phyloP scores from a whole-genome alignment of 2,797 vertebrate species.

The Vultur gryphus region DNA sequence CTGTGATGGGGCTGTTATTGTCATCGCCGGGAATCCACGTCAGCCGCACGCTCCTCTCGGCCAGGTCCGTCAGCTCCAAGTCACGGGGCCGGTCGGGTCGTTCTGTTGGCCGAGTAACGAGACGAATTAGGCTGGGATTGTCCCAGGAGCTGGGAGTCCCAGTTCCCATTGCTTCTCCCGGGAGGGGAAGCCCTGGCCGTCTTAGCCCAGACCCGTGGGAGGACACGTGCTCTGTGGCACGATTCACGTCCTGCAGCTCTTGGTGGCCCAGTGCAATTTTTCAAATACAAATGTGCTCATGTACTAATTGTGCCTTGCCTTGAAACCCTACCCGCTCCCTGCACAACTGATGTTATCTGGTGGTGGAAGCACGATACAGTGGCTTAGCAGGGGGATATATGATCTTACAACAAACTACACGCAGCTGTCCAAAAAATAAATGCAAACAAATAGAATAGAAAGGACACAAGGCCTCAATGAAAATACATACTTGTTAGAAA shows the following conservation, averaged over 20 bases:
- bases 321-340: not conserved
- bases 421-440: not conserved
- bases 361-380: accelerated
- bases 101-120: conserved; percentile 67
- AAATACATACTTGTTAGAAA: not conserved
- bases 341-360: not conserved
- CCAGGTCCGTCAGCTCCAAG: conserved; percentile 88
- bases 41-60: conserved; percentile 85
- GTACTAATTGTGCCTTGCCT: not conserved
- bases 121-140: not conserved
- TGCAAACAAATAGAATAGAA: not conserved
- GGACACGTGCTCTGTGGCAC: not conserved
- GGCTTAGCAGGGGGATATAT: not conserved
- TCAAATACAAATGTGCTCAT: not conserved
- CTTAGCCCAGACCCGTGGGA: not conserved
- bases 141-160: not conserved
- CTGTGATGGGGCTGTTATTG: conserved; percentile 89
- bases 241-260: accelerated
- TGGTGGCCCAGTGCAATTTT: not conserved
- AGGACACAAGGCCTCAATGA: not conserved
- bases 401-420: not conserved
- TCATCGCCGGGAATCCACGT: conserved; percentile 94
- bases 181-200: not conserved
- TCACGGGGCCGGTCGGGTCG: conserved; percentile 88
- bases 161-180: not conserved